phyloP scores from a whole-genome alignment of 2,113 vertebrate genomes.

The Paramisgurnus dabryanus region DNA sequence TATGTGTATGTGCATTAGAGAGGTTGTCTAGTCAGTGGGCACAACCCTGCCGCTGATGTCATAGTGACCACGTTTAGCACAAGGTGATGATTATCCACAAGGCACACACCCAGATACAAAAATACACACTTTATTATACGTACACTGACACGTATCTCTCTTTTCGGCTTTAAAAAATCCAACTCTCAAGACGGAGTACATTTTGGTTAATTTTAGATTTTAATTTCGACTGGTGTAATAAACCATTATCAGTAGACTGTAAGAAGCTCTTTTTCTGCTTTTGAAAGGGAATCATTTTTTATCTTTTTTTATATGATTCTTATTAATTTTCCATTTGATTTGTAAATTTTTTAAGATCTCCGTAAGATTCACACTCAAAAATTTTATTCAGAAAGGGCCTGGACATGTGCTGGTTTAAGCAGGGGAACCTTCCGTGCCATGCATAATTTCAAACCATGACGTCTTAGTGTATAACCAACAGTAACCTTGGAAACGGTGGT shows the following conservation, averaged over 20 bases:
- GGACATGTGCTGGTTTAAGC: too few species aligned
- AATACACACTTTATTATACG: neutral
- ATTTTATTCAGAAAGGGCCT: too few species aligned
- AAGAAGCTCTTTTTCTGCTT: neutral
- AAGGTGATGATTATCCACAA: neutral
- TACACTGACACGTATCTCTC: neutral
- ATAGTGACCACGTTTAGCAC: constrained; percentile 5
- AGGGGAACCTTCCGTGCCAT: too few species aligned
- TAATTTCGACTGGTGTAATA: neutral
- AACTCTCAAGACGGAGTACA: neutral
- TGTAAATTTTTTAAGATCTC: too few species aligned
- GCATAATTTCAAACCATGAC: too few species aligned
- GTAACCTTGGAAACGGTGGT: too few species aligned
- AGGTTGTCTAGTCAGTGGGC: constrained; percentile 35
- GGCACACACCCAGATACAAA: neutral
- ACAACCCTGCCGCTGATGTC: neutral
- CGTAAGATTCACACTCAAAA: too few species aligned
- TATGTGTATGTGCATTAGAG: constrained; percentile 15
- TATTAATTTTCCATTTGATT: too few species aligned
- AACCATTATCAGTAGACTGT: neutral
- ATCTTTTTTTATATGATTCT: too few species aligned
- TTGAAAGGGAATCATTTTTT: too few species aligned
- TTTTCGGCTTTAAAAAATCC: neutral
- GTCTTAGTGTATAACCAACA: too few species aligned
- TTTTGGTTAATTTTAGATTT: neutral